Evolutionary conservation across 2,797 vertebrate genomes (phyloP), one percentile per base, ranked within the genome.

Genomic region (Microctenopoma steveboyesi): DNA sequence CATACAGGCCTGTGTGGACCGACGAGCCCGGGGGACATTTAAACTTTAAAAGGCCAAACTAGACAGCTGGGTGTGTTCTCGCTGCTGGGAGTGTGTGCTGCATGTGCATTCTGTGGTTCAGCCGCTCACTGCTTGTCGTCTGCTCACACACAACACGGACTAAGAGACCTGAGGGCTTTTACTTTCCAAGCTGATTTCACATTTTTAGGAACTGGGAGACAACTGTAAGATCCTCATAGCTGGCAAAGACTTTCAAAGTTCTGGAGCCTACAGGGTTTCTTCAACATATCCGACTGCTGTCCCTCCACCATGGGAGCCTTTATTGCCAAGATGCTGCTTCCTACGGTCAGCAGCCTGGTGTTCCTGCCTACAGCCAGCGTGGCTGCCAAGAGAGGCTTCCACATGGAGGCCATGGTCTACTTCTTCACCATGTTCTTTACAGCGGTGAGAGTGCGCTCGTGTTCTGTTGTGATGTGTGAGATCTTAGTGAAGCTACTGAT

Each of bases 381-480:
- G 0, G 98, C 98, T 0, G 92, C 97, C 88, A 97, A 96, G 88
- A 90, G 98, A 57, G 95, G 95, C 9, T 99, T 99, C 89, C 97
- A 99, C 92, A 97, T 98, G 95, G 98, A 99, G 86, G 96, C 98
- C 74, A 99, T 99, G 98, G 95, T 98, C 73, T 99, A 98, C 84
- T 97, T 99, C 90, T 99, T 99, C 93, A 98, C 96, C 78, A 98
- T 95, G 95, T 99, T 99, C 93, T 99, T 99, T 40, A 92, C 91
- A 7, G 95, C 94, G 95, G 98, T 99, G 91, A 22, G 22, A 22
- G 22, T 22, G 22, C 22, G 22, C 22, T 22, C 22, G 22, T 22
- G 22, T 22, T 1, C 22, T 22, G 22, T 22, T 22, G 22, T 22
- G 22, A 22, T 22, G 22, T 22, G 22, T 22, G 22, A 22, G 2